Evolutionary conservation across 2,113 vertebrate species (phyloP).

Genomic region (Odontesthes bonariensis): DNA sequence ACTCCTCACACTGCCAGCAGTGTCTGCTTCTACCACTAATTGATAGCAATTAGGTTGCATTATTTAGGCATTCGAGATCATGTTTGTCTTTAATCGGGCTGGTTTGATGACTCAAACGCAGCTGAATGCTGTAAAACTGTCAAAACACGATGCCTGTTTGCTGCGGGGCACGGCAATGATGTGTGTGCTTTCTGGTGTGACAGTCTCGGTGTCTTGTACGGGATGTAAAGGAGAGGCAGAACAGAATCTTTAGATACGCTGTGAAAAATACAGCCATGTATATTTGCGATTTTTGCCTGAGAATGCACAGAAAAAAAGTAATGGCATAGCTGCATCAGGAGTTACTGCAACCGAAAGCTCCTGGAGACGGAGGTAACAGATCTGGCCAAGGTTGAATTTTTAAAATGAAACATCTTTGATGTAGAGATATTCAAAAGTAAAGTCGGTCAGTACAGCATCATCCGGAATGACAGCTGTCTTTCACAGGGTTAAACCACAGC

Average conservation of each 20-base stretch:
- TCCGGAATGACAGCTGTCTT: not conserved
- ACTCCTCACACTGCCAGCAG: slow-evolving; percentile 51
- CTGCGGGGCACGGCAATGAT: slow-evolving; percentile 38
- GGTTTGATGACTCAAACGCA: slow-evolving; percentile 57
- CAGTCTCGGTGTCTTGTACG: slow-evolving; percentile 2
- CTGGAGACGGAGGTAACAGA: not conserved
- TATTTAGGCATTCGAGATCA: slow-evolving; percentile 71
- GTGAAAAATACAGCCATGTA: not conserved
- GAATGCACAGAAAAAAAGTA: not conserved
- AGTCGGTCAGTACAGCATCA: no score
- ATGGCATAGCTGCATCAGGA: not conserved
- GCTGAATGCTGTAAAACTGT: slow-evolving; percentile 57
- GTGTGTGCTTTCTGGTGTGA: slow-evolving; percentile 7
- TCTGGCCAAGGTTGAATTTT: no score
- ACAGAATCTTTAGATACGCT: not conserved
- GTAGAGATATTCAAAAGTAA: no score
- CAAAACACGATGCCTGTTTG: slow-evolving; percentile 40
- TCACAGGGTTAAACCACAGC: not conserved
- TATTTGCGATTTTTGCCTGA: not conserved
- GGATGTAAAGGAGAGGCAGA: not conserved
- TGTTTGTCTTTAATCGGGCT: slow-evolving; percentile 62
- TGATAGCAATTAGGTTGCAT: slow-evolving; percentile 70
- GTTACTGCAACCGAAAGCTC: not conserved
- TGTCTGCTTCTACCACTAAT: slow-evolving; percentile 54
- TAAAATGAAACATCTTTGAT: no score